Base-by-base conservation (phyloP, 2,113 vertebrate genomes). In the Lynx canadensis region DNA sequence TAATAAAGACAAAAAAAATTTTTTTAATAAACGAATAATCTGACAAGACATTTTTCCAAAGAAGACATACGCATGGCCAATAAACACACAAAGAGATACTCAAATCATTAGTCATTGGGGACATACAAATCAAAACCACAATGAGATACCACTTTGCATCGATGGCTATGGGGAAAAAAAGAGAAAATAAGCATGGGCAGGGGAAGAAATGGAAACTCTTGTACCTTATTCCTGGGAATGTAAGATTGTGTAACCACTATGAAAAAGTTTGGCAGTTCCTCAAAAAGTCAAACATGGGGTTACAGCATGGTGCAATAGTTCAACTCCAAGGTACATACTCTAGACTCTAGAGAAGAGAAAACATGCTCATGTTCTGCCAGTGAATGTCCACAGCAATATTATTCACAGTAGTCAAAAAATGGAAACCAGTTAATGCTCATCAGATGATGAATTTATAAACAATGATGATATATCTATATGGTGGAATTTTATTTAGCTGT, bases 221-320 rank as follows among this genome's bases (percentile, higher is more conserved):
- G 23, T 36, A 66, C n/a, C 74, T 45, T 15, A 21, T 16, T 79
- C 2, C 7, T 81, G 69, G 81, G 60, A 97, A 66, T 33, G 5
- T 27, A 50, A 82, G 76, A 45, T 73, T 27, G 55, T 16, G 9
- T 36, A 48, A 85, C 81, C 79, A 31, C 6, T 18, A 2, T 60
- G 55, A 81, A 94, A 92, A 95, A 16, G 1, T 23, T 76, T 15
- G 19, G 6, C 48, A 89, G 48, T 95, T 94, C 84, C 92, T 97
- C 81, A 93, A 90, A 94, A 86, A 74, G 8, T 79, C 73, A 74
- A 81, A 52, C 4, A 16, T n/a, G 63, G 25, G 65, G 4, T 86
- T 78, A 19, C 6, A n/a, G 45, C 15, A 38, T 97, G 63, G 91
- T 45, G 73, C 81, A 83, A 25, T 14, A 48, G 13, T 63, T 74